Conservation (phyloP, 2,888 invertebrate genomes). For the Andrena bicolor region DNA sequence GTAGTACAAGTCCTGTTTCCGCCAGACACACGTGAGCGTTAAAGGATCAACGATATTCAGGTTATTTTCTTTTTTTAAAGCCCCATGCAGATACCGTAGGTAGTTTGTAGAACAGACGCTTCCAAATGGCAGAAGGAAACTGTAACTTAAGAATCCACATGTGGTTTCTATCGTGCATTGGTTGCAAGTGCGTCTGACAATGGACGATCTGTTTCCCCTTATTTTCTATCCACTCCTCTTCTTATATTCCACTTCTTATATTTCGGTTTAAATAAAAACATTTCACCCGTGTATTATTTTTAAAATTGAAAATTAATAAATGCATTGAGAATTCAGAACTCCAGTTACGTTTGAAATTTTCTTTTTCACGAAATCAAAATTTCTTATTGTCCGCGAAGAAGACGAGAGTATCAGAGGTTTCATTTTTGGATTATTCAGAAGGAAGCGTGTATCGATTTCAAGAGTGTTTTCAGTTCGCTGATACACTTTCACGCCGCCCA, state of each 20-base stretch:
- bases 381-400: neutral
- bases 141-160: neutral
- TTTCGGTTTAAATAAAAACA: neutral
- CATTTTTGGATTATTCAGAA: neutral
- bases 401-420: conserved; percentile 2
- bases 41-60: too few relatives aligned
- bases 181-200: conserved; percentile 21
- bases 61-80: too few relatives aligned
- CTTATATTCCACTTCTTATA: neutral
- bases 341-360: too few relatives aligned
- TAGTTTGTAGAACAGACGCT: neutral
- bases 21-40: too few relatives aligned
- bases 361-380: neutral
- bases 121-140: neutral
- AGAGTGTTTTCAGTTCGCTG: conserved; percentile 24
- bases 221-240: neutral
- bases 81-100: neutral
- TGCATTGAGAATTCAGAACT: too few relatives aligned
- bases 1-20: too few relatives aligned
- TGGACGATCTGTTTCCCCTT: conserved; percentile 4
- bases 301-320: too few relatives aligned
- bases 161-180: too few relatives aligned
- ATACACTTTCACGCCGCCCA: conserved; percentile 28
- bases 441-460: conserved; percentile 15
- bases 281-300: too few relatives aligned